These are phyloP conservation scores for Sabatieria punctata DNA, from an alignment of 2,888 invertebrate species.

Conservation along the genomic window DNA sequence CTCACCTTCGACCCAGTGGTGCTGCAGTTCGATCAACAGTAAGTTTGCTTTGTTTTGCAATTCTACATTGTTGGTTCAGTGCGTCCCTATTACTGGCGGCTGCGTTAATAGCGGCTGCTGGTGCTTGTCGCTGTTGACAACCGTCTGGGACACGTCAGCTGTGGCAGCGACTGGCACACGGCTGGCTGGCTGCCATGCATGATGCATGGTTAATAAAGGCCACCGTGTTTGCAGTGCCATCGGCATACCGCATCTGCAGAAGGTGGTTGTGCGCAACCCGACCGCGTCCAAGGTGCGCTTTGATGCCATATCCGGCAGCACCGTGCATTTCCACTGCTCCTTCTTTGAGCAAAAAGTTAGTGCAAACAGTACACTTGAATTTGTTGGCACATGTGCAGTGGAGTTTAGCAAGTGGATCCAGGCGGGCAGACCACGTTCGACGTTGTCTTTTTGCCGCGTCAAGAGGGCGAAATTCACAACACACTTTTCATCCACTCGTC, in stretches of 20 bases:
- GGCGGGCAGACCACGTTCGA: constrained; percentile 82
- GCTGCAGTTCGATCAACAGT: not conserved
- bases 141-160: too few relatives aligned
- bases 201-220: too few relatives aligned
- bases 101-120: too few relatives aligned
- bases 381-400: too few relatives aligned
- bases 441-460: constrained; percentile 82
- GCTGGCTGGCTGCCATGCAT: too few relatives aligned
- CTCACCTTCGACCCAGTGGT: not conserved
- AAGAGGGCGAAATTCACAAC: constrained; percentile 68
- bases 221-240: constrained; percentile 60
- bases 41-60: not conserved
- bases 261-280: constrained; percentile 69
- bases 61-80: not conserved
- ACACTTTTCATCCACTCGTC: constrained; percentile 83
- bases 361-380: constrained; percentile 3
- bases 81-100: too few relatives aligned
- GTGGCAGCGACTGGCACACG: too few relatives aligned
- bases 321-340: constrained; percentile 86
- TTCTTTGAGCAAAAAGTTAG: constrained; percentile 84
- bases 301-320: constrained; percentile 80
- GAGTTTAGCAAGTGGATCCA: constrained; percentile 66
- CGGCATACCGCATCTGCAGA: constrained; percentile 66
- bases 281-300: constrained; percentile 76
- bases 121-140: too few relatives aligned